phyloP scores from a whole-genome alignment of 2,888 invertebrate genomes.

The Dione vanillae region DNA sequence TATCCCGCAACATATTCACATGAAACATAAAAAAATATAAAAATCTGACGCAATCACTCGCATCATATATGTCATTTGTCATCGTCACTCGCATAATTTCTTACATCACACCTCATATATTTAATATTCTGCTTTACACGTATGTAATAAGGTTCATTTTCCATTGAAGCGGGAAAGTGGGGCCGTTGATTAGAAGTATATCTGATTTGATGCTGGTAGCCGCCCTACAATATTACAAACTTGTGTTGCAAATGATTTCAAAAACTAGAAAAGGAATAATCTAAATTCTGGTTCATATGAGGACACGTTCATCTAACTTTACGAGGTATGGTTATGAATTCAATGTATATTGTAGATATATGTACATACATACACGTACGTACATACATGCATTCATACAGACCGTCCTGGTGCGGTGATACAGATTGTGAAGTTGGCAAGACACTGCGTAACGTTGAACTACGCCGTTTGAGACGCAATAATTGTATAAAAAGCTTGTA shows the following conservation, averaged over 20 bases:
- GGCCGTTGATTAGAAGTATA: constrained; percentile 29
- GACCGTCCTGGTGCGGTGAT: no score
- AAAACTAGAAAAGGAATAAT: constrained; percentile 13
- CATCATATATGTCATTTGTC: constrained; percentile 27
- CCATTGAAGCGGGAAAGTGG: background rate
- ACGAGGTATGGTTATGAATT: background rate
- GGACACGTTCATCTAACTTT: background rate
- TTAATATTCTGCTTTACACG: background rate
- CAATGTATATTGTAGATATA: no score
- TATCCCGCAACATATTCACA: constrained; percentile 4
- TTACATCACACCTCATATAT: background rate
- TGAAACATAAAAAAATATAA: constrained; percentile 20
- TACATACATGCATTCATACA: no score
- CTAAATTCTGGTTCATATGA: background rate
- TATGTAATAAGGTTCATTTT: background rate
- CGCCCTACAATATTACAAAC: constrained; percentile 18
- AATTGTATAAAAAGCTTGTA: no score
- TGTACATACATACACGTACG: no score
- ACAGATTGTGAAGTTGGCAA: no score
- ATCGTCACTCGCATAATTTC: constrained; percentile 26
- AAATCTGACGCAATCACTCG: constrained; percentile 26
- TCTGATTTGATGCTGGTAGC: constrained; percentile 27
- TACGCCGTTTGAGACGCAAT: no score
- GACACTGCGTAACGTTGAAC: no score
- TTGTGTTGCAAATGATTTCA: constrained; percentile 12